A percentile compares a stretch with the other conserved stretches of the same genome.
Conservation (phyloP, 2,888 invertebrate genomes). For the Napeogenes inachia region DNA sequence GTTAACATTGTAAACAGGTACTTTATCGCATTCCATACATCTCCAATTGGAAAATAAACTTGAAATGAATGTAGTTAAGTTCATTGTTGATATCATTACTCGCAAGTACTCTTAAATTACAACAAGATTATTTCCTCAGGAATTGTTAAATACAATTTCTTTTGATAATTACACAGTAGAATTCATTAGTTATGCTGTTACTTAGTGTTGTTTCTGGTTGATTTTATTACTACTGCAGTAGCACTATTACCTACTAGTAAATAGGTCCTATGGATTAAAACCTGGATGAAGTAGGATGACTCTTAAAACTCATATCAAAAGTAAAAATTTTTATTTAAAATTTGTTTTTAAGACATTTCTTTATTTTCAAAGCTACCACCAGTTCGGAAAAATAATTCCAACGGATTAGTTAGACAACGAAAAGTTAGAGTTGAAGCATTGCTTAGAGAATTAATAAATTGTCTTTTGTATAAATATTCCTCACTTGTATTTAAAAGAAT, state of each 20-base stretch:
- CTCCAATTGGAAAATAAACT: conserved; percentile 30
- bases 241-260: no score
- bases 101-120: conserved; percentile 11
- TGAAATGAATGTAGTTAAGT: conserved; percentile 24
- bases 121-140: not conserved
- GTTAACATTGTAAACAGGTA: conserved; percentile 36
- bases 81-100: conserved; percentile 22
- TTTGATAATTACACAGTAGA: not conserved
- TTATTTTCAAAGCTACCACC: no score
- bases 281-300: no score
- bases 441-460: no score
- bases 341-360: no score
- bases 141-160: not conserved
- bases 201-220: conserved; percentile 25
- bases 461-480: no score
- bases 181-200: not conserved
- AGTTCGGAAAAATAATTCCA: no score
- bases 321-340: no score
- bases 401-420: no score
- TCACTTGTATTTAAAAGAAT: no score
- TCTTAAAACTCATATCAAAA: no score
- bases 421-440: no score
- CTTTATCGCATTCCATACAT: conserved; percentile 35
- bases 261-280: not conserved
- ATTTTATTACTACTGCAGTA: conserved; percentile 32